Evolutionary conservation across 1,140 invertebrate genomes (phyloP), one percentile per base, ranked within the genome.

Genomic region (Leptonema lineaticorne): DNA sequence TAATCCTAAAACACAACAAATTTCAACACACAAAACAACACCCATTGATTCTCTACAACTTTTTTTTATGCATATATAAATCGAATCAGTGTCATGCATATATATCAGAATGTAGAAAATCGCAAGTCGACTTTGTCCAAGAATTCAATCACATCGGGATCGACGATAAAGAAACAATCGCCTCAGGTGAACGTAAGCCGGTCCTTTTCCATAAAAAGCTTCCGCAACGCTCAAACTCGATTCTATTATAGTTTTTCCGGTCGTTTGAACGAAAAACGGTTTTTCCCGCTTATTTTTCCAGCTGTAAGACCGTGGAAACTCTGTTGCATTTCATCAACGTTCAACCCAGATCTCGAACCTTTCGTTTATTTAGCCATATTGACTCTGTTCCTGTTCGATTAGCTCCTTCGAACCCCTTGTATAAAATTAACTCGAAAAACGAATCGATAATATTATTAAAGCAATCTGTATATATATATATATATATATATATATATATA

Each of bases 321-420:
- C 24, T 53, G 50, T 53, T 53, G 50, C 50, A 53, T 18, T 53
- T 24, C 50, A 26, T 53, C 50, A 53, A 14, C 27, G 20, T 41
- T 53, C 22, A 2, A 14, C 50, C 9, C 4, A 14, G 11, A 45
- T n/a, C n/a, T 45, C 11, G 16, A 45, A 16, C 37, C 37, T 45
- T 9, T 45, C 37, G 37, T 45, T 45, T 45, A 3, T 9, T 7
- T 45, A n/a, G n/a, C n/a, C n/a, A n/a, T n/a, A n/a, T n/a, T n/a
- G n/a, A n/a, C n/a, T n/a, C n/a, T n/a, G n/a, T n/a, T n/a, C n/a
- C n/a, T n/a, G n/a, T n/a, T n/a, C n/a, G n/a, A n/a, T n/a, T n/a
- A n/a, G n/a, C n/a, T n/a, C n/a, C n/a, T n/a, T n/a, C n/a, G n/a
- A n/a, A n/a, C n/a, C n/a, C n/a, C n/a, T n/a, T n/a, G n/a, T n/a